These are phyloP conservation scores for Cavia aperea DNA, from an alignment of 2,113 vertebrate genomes.

Conservation along the genomic window DNA sequence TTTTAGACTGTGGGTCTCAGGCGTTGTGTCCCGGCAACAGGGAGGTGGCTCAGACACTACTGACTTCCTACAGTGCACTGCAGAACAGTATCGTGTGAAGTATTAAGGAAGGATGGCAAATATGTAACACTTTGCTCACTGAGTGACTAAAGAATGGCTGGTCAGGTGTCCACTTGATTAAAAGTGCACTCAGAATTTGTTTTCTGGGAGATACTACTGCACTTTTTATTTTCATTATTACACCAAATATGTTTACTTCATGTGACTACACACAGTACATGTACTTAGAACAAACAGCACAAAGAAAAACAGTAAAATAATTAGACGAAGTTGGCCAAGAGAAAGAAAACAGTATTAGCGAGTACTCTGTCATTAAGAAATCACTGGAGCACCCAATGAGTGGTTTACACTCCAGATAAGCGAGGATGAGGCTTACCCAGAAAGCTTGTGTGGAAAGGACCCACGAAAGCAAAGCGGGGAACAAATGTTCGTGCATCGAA, in stretches of 20 bases:
- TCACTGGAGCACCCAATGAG: not conserved
- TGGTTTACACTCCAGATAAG: not conserved
- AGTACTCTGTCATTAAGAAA: not conserved
- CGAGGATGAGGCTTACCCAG: not conserved
- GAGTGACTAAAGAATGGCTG: constrained; percentile 23
- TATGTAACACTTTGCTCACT: not conserved
- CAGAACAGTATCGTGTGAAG: not conserved
- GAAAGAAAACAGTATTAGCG: not conserved
- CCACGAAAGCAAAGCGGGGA: not conserved
- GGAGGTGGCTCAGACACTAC: not conserved
- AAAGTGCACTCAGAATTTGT: not conserved
- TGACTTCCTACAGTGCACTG: not conserved
- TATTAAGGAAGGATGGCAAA: not conserved
- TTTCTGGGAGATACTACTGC: not conserved
- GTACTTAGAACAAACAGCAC: not conserved
- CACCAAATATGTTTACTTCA: not conserved
- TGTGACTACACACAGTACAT: not conserved
- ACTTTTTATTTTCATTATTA: not conserved
- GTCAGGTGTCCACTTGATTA: not conserved
- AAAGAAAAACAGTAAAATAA: not conserved
- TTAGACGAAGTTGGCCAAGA: not conserved
- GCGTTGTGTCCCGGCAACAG: not conserved
- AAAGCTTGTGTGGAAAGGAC: not conserved
- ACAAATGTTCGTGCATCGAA: not conserved
- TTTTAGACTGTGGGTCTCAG: not conserved